A percentile compares a stretch with the other conserved stretches of the same genome.
phyloP scores from a whole-genome alignment of 2,113 vertebrate genomes.

The Mobula hypostoma region DNA sequence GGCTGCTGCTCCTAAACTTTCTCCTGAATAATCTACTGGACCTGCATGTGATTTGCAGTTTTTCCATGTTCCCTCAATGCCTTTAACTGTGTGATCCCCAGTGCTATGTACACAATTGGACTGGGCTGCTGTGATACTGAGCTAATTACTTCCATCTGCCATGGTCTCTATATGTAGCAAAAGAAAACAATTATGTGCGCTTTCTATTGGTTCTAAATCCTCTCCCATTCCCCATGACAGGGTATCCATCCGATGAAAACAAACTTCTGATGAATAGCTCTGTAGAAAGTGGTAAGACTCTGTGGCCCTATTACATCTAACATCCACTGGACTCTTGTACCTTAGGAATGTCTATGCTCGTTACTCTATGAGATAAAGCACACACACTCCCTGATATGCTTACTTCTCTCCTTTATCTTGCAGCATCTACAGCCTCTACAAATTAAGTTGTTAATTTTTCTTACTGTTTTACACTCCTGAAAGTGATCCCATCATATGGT shows the following conservation, averaged over 20 bases:
- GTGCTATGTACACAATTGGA: background rate
- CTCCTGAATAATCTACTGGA: background rate
- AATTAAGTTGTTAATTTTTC: background rate
- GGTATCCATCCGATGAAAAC: background rate
- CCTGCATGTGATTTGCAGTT: background rate
- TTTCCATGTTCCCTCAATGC: background rate
- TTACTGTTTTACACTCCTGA: background rate
- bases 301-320: too few relatives aligned
- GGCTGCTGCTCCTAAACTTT: background rate
- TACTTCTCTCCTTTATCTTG: background rate
- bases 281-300: background rate
- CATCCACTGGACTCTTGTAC: background rate
- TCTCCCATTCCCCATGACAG: background rate
- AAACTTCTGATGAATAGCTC: background rate
- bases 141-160: background rate
- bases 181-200: background rate
- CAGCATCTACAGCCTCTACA: background rate
- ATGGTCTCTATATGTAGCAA: background rate
- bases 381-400: background rate
- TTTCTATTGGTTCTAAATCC: background rate
- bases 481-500: background rate
- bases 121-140: background rate
- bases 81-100: background rate
- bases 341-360: background rate
- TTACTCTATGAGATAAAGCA: background rate